A percentile compares a stretch with the other conserved stretches of the same genome.
These are phyloP conservation scores for Papilio machaon DNA, from an alignment of 1,140 invertebrate species.

Conservation along the genomic window DNA sequence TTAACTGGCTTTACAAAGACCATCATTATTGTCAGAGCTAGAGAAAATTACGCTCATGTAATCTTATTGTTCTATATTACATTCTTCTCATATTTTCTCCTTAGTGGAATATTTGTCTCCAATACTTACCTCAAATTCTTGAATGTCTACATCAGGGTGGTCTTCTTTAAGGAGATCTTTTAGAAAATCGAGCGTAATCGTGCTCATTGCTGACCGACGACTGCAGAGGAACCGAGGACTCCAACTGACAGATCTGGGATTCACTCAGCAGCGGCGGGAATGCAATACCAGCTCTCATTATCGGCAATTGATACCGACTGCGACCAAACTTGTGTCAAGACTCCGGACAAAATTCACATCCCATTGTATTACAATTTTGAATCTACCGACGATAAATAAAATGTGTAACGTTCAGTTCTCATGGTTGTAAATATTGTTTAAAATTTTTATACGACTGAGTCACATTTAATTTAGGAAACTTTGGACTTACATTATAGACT, in stretches of 20 bases:
- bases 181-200: slow-evolving; percentile 68
- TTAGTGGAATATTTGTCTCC: too few species aligned
- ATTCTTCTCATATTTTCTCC: too few species aligned
- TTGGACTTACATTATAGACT: too few species aligned
- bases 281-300: slow-evolving; percentile 22
- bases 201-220: slow-evolving; percentile 54
- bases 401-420: not conserved
- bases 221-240: slow-evolving; percentile 29
- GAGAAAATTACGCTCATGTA: too few species aligned
- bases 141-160: slow-evolving; percentile 67
- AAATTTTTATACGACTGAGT: not conserved
- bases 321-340: slow-evolving; percentile 5
- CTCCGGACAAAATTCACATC: slow-evolving; percentile 1
- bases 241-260: slow-evolving; percentile 29
- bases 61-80: too few species aligned
- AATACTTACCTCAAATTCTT: slow-evolving; percentile 61
- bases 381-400: not conserved
- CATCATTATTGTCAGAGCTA: too few species aligned
- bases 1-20: too few species aligned
- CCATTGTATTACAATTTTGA: not conserved
- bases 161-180: slow-evolving; percentile 68
- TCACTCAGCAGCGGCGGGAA: slow-evolving; percentile 7
- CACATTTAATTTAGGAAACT: too few species aligned
- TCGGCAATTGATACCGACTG: slow-evolving; percentile 28
- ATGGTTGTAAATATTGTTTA: not conserved